Evolutionary conservation across 1,140 invertebrate genomes (phyloP), one percentile per base, ranked within the genome.

Genomic region (Batillaria attramentaria): DNA sequence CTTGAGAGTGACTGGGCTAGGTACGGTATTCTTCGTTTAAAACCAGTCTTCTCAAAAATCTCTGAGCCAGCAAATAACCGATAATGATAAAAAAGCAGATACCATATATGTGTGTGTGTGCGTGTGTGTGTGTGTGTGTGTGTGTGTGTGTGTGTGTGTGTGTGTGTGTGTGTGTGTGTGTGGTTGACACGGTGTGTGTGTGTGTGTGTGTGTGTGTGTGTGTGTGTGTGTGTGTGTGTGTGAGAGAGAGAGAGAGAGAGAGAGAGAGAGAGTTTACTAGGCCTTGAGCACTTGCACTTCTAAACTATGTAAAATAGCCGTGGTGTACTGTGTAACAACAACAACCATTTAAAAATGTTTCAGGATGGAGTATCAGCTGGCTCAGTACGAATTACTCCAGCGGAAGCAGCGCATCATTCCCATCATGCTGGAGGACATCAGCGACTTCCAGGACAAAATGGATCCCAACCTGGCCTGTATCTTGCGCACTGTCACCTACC

Each of bases 311-410:
- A n/a, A n/a, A n/a, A n/a, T n/a, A n/a, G n/a, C n/a, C n/a, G n/a
- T n/a, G n/a, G n/a, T n/a, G n/a, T n/a, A n/a, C n/a, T n/a, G n/a
- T n/a, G n/a, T n/a, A n/a, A n/a, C n/a, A n/a, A n/a, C n/a, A n/a
- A n/a, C n/a, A n/a, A n/a, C n/a, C n/a, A n/a, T n/a, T n/a, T n/a
- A n/a, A n/a, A n/a, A n/a, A n/a, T n/a, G n/a, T n/a, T n/a, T n/a
- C n/a, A n/a, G n/a, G n/a, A n/a, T n/a, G n/a, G n/a, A n/a, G n/a
- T n/a, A n/a, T n/a, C n/a, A n/a, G n/a, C n/a, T n/a, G n/a, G 89
- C 89, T 10, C 87, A 88, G 79, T 84, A 89, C n/a, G 86, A 89
- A 82, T 89, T 89, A 87, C 72, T 89, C 13, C 84, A 86, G 72
- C 78, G 85, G 33, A 84, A 84, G 73, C 88, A 89, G 76, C 87